Percentiles rank a stretch among this genome's conserved stretches.
Evolutionary conservation across 2,888 invertebrate species (phyloP).

Genomic region (Plagiodera versicolora): DNA sequence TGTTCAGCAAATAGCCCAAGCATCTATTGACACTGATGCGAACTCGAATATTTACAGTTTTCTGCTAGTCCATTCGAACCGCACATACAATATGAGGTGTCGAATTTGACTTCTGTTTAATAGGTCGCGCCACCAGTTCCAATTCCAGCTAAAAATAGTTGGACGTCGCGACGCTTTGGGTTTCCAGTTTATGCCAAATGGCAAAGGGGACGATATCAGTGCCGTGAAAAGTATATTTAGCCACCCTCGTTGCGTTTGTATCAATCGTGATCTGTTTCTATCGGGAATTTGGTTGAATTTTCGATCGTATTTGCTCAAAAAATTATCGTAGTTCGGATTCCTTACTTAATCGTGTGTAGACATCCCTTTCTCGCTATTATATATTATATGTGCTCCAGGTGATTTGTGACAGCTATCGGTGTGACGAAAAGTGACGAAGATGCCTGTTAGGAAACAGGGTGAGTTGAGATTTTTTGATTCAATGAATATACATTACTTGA

Average conservation of each 20-base stretch:
- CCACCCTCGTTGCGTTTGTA: slow-evolving; percentile 4
- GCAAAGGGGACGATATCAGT: slow-evolving; percentile 27
- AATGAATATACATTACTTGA: slow-evolving; percentile 35
- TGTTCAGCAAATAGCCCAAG: too few relatives aligned
- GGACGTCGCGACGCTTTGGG: slow-evolving; percentile 29
- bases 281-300: slow-evolving; percentile 16
- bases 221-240: slow-evolving; percentile 20
- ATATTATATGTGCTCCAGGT: slow-evolving; percentile 26
- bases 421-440: slow-evolving; percentile 48
- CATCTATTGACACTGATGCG: not conserved
- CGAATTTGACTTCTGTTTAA: not conserved
- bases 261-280: not conserved
- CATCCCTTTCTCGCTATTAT: not conserved
- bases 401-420: slow-evolving; percentile 27
- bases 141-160: slow-evolving; percentile 5
- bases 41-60: not conserved
- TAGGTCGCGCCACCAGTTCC: not conserved
- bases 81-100: not conserved
- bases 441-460: slow-evolving; percentile 80
- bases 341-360: not conserved
- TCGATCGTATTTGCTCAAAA: slow-evolving; percentile 25
- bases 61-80: not conserved
- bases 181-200: slow-evolving; percentile 30
- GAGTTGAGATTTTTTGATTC: slow-evolving; percentile 47
- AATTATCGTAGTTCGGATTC: slow-evolving; percentile 15